Base-by-base conservation (phyloP, 2,113 vertebrate species). In the Holacanthus passer region DNA sequence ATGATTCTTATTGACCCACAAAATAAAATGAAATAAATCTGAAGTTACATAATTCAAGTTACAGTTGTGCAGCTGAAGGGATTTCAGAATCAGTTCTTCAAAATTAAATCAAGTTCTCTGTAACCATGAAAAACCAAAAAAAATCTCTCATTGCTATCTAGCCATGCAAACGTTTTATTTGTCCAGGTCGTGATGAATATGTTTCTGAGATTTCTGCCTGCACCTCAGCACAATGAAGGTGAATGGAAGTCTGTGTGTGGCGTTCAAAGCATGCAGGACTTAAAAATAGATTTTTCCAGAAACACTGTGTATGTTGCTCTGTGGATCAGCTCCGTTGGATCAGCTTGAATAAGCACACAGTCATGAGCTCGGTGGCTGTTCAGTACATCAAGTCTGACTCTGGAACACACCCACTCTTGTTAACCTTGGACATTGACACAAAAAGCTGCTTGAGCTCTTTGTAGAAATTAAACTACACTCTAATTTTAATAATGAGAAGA, bases 381-480 rank as follows among this genome's bases (percentile, higher is more conserved):
- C 7, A 19, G 3, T 19, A 5, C 58, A 24, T 5, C 10, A 16
- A 22, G 48, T 29, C 45, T 77, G 64, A 56, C 56, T 32, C 27
- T 17, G 47, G 29, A 10, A 47, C 58, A 45, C 31, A 29, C 0
- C 22, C 39, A 32, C 39, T 6, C 37, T 59, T 6, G 22, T 59
- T 45, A 39, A 71, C 67, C 68, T 35, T 71, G 37, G 14, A 39
- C 2, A n/a, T n/a, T 56, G 17, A 43, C 41, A 56, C 45, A 71
- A 41, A 71, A 69, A 50, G 17, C 53, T 39, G 20, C 27, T 45
- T 35, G 22, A 60, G 22, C 53, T 77, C 41, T 37, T 27, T 22
- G 41, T 37, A 6, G 27, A 24, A 29, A 59, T 29, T 0, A 35
- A 37, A 37, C 39, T 3, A 16, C 20, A 29, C 13, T 27, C 35